Evolutionary conservation across 2,113 vertebrate species (phyloP).

Genomic region (Hymenochirus boettgeri): DNA sequence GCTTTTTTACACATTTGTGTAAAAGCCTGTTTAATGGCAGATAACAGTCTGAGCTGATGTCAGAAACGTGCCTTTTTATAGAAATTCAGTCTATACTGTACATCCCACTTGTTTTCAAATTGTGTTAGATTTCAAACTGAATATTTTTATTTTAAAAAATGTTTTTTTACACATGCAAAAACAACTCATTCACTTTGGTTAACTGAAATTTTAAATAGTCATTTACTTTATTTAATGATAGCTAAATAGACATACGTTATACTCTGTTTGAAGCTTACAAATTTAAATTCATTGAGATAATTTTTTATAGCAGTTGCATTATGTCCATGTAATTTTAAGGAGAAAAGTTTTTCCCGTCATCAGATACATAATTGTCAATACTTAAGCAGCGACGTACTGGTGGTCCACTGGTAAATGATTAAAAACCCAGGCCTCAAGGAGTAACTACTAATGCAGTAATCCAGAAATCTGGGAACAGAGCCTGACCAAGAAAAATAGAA

Average conservation of each 20-base stretch:
- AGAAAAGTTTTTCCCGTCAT: conserved; percentile 21
- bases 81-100: too few relatives aligned
- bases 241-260: conserved; percentile 1
- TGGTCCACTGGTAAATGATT: conserved; percentile 44
- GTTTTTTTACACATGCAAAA: conserved; percentile 8
- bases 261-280: not conserved
- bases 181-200: conserved; percentile 15
- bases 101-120: not conserved
- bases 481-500: conserved; percentile 64
- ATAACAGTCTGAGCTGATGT: too few relatives aligned
- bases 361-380: conserved; percentile 25
- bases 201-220: conserved; percentile 2
- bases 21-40: too few relatives aligned
- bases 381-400: conserved; percentile 20
- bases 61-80: too few relatives aligned
- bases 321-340: conserved; percentile 6
- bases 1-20: too few relatives aligned
- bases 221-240: conserved; percentile 13
- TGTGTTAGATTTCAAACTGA: not conserved
- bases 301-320: conserved; percentile 5
- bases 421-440: conserved; percentile 46
- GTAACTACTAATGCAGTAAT: conserved; percentile 58
- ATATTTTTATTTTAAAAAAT: not conserved
- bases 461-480: conserved; percentile 56
- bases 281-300: not conserved